Conservation (phyloP, 2,797 vertebrate species). For the Mormyrops attenuatus region DNA sequence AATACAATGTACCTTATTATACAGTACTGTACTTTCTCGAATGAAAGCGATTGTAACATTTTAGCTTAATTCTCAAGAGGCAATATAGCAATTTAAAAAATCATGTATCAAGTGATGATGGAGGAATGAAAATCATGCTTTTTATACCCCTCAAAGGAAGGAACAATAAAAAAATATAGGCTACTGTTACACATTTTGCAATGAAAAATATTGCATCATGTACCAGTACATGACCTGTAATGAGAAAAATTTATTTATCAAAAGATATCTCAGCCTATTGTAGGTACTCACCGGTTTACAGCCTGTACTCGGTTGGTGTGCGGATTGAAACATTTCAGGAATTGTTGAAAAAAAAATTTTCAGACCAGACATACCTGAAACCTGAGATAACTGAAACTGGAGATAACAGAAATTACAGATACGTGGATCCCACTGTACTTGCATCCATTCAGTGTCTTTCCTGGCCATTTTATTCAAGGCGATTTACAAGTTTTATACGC, state of each 20-base stretch:
- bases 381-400: neutral
- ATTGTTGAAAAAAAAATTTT: neutral
- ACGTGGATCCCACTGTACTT: neutral
- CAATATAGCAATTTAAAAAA: neutral
- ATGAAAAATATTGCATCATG: neutral
- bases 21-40: neutral
- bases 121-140: neutral
- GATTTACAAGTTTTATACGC: neutral
- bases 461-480: neutral
- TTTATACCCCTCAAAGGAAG: neutral
- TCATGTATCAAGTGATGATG: neutral
- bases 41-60: neutral
- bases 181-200: neutral
- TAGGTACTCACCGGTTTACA: neutral
- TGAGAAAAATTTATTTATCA: neutral
- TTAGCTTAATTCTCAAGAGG: neutral
- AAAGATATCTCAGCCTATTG: neutral
- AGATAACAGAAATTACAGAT: neutral
- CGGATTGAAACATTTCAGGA: neutral
- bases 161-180: neutral
- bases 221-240: neutral
- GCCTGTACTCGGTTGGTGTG: neutral
- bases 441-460: neutral
- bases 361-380: neutral
- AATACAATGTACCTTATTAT: neutral